Conservation (phyloP, 30 jellyfish, hydroid and myxozoan species). For the Rhopilema esculentum region DNA sequence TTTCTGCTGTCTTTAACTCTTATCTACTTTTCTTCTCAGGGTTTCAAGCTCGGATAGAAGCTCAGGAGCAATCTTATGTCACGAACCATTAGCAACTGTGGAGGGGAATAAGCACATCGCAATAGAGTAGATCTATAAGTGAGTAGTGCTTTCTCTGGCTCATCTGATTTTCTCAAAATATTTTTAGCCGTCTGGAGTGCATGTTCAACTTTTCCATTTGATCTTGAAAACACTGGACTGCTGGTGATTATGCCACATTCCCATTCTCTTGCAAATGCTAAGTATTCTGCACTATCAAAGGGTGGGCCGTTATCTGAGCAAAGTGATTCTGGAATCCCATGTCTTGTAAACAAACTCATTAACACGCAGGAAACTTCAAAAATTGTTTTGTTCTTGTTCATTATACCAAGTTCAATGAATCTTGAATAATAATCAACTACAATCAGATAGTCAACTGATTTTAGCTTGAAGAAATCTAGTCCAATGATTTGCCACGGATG, state of each 20-base stretch:
- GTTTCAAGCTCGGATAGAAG: conserved; percentile 28
- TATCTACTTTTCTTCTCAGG: conserved; percentile 20
- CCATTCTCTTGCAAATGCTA: conserved; percentile 49
- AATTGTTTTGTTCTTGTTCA: conserved; percentile 27
- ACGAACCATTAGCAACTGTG: conserved; percentile 50
- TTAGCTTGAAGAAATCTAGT: conserved; percentile 43
- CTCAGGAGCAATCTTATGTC: conserved; percentile 38
- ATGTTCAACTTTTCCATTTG: conserved; percentile 70
- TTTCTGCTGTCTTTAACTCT: conserved; percentile 37
- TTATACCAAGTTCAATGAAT: conserved; percentile 51
- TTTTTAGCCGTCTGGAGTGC: conserved; percentile 63
- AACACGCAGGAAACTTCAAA: conserved; percentile 25
- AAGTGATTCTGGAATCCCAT: conserved; percentile 67
- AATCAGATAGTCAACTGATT: conserved; percentile 21
- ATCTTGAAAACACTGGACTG: conserved; percentile 61
- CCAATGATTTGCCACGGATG: conserved; percentile 71
- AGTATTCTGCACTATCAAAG: conserved; percentile 33
- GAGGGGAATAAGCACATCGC: conserved; percentile 40
- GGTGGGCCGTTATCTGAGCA: conserved; percentile 68
- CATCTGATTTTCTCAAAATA: conserved; percentile 38
- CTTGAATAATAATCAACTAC: conserved; percentile 44
- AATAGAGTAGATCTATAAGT: conserved; percentile 71
- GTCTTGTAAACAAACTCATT: conserved; percentile 30
- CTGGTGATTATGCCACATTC: conserved; percentile 32
- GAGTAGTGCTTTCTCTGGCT: conserved; percentile 58